phyloP scores from a whole-genome alignment of 2,888 invertebrate genomes.

The Caenorhabditis sp. region DNA sequence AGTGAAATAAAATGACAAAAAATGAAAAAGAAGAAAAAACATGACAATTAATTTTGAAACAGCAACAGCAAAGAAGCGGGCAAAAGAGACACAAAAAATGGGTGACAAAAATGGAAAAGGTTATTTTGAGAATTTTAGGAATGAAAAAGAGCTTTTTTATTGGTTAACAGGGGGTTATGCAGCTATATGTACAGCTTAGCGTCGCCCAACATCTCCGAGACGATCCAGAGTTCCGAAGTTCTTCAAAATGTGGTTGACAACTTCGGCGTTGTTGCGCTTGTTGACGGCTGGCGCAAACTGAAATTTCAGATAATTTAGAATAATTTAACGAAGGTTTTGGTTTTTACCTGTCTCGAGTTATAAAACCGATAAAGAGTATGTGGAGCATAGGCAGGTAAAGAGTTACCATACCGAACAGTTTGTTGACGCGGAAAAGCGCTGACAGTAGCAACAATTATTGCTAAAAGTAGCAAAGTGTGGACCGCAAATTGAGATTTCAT shows the following conservation, averaged over 20 bases:
- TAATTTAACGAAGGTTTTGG: too few species aligned
- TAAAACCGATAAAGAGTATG: constrained; percentile 41
- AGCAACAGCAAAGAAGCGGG: not conserved
- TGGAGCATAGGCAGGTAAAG: constrained; percentile 41
- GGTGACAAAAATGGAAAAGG: too few species aligned
- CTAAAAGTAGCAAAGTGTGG: constrained; percentile 30
- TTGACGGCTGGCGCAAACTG: constrained; percentile 28
- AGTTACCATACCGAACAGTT: constrained; percentile 24
- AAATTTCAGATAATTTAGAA: too few species aligned
- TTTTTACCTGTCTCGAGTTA: constrained; percentile 38
- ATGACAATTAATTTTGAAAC: not conserved
- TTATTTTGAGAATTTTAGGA: not conserved
- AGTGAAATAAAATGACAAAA: not conserved
- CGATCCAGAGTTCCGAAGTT: constrained; percentile 67
- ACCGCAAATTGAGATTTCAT: constrained; percentile 44
- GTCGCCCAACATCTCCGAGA: constrained; percentile 65
- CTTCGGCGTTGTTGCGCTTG: constrained; percentile 60
- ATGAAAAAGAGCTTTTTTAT: not conserved
- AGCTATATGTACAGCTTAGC: not conserved
- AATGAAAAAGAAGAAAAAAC: not conserved
- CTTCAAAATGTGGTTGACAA: constrained; percentile 70
- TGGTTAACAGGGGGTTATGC: not conserved
- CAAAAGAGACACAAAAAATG: too few species aligned
- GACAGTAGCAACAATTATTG: constrained; percentile 2
- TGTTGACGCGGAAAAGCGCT: not conserved